Conservation (phyloP, 2,797 vertebrate species). For the Chelon auratus region DNA sequence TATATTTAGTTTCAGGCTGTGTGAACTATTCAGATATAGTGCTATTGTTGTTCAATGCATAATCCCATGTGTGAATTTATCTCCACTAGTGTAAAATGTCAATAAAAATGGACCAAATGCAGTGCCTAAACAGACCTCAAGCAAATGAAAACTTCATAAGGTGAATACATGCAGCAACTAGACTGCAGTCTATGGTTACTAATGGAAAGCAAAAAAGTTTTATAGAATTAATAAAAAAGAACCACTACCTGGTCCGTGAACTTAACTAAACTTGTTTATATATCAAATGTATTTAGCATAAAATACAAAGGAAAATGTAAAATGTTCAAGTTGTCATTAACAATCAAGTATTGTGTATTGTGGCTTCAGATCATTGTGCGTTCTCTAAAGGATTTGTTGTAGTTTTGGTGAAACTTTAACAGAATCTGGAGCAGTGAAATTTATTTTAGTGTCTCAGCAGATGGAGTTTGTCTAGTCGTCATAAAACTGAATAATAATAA, state of each 20-base stretch:
- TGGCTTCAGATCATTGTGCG: neutral
- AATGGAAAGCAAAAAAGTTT: no score
- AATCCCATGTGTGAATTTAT: neutral
- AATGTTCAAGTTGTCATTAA: neutral
- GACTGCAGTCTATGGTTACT: no score
- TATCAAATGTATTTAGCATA: neutral
- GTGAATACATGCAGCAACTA: neutral
- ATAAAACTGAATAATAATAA: neutral
- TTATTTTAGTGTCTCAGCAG: neutral
- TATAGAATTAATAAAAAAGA: no score
- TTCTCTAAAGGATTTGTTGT: neutral
- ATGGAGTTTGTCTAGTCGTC: neutral
- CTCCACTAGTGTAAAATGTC: conserved; percentile 1
- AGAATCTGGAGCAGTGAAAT: neutral
- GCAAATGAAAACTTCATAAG: neutral
- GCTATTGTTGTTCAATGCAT: neutral
- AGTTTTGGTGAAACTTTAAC: no score
- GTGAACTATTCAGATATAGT: neutral
- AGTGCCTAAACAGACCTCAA: neutral
- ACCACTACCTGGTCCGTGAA: no score
- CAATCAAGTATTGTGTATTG: neutral
- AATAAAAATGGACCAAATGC: neutral
- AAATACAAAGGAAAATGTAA: neutral
- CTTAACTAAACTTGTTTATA: no score
- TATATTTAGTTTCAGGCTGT: neutral